phyloP scores from a whole-genome alignment of 2,888 invertebrate genomes.

The Fabriciana adippe region DNA sequence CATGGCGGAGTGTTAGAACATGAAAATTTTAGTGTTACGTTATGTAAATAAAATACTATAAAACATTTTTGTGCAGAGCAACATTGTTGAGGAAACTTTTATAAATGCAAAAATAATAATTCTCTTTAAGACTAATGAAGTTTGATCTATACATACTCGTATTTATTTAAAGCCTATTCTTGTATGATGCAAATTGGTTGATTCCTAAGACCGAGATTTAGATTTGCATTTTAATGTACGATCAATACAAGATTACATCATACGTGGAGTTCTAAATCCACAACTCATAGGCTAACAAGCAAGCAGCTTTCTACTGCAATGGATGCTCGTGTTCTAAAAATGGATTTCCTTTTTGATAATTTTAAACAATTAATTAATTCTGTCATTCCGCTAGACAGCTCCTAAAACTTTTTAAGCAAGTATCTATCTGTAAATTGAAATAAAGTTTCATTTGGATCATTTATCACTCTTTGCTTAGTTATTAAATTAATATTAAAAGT shows the following conservation, averaged over 20 bases:
- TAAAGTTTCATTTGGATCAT: conserved; percentile 24
- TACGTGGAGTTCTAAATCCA: too few relatives aligned
- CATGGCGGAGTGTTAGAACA: conserved; percentile 7
- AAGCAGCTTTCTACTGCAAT: not conserved
- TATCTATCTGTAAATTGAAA: conserved; percentile 27
- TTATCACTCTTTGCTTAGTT: conserved; percentile 21
- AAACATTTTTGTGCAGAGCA: too few relatives aligned
- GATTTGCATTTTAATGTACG: too few relatives aligned
- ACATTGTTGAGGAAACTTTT: too few relatives aligned
- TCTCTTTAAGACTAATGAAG: too few relatives aligned
- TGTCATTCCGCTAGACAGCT: conserved; percentile 20
- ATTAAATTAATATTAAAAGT: conserved; percentile 24
- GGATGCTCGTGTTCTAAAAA: not conserved
- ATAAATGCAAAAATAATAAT: too few relatives aligned
- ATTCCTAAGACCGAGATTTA: too few relatives aligned
- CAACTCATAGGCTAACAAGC: not conserved
- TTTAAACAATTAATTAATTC: conserved; percentile 22
- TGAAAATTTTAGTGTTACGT: conserved; percentile 7
- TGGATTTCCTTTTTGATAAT: conserved; percentile 11
- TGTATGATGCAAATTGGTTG: too few relatives aligned
- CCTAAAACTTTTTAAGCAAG: conserved; percentile 19
- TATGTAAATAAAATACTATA: not conserved
- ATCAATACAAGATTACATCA: too few relatives aligned
- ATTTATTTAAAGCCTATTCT: too few relatives aligned
- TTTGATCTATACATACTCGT: too few relatives aligned